These are phyloP conservation scores for Ctenopoma multispine DNA, from an alignment of 2,797 vertebrate genomes.

Conservation along the genomic window DNA sequence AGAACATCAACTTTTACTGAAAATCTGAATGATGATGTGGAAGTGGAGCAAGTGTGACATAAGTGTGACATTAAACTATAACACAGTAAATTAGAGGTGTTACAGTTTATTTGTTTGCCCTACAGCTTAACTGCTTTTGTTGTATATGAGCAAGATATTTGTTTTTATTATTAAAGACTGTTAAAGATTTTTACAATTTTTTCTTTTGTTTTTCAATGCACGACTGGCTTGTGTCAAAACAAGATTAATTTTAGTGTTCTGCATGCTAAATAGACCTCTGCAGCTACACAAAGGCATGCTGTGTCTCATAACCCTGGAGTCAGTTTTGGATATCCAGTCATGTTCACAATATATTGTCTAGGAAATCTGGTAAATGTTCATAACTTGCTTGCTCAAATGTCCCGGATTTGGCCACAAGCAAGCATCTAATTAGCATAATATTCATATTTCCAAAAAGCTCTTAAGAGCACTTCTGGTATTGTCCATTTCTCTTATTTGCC, in stretches of 20 bases:
- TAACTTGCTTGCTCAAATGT: slow-evolving; percentile 76
- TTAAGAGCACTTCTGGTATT: slow-evolving; percentile 80
- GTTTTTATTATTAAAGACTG: slow-evolving; percentile 8
- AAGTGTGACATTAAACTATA: neutral
- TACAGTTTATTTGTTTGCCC: neutral
- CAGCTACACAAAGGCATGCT: slow-evolving; percentile 40
- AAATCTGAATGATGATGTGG: neutral
- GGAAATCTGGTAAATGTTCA: slow-evolving; percentile 82
- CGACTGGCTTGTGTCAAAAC: slow-evolving; percentile 47
- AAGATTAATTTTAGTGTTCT: slow-evolving; percentile 56
- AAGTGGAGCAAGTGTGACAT: no score
- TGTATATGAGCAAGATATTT: slow-evolving; percentile 3
- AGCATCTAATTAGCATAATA: slow-evolving; percentile 84
- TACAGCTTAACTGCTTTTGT: neutral
- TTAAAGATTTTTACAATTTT: slow-evolving; percentile 32
- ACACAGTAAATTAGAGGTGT: neutral
- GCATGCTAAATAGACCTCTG: slow-evolving; percentile 59
- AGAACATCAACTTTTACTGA: neutral
- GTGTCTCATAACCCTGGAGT: slow-evolving; percentile 70
- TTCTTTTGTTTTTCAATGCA: slow-evolving; percentile 59
- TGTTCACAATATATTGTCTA: slow-evolving; percentile 73
- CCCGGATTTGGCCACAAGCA: slow-evolving; percentile 79
- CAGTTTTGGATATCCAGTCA: slow-evolving; percentile 67
- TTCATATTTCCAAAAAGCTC: slow-evolving; percentile 81
- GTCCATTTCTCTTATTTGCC: slow-evolving; percentile 79